Evolutionary conservation across 2,113 vertebrate genomes (phyloP).

Genomic region (Podiceps cristatus): DNA sequence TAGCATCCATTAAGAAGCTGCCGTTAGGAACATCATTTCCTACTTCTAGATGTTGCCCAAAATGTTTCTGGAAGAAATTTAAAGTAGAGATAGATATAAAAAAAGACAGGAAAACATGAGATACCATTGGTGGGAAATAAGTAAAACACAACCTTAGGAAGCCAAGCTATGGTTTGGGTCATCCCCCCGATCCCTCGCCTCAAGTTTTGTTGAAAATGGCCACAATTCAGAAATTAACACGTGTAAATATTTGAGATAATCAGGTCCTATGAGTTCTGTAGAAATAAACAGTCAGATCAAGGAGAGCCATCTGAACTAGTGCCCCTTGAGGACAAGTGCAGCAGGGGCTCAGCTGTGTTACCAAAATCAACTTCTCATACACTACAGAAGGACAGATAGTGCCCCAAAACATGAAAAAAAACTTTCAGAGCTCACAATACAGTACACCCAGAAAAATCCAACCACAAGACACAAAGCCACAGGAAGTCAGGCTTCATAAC

Average conservation of each 20-base stretch:
- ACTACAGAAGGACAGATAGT: not conserved
- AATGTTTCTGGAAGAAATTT: not conserved
- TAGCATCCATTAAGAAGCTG: not conserved
- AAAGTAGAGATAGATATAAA: not conserved
- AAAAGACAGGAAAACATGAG: not conserved
- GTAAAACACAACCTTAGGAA: not conserved
- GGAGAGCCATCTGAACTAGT: not conserved
- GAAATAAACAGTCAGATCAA: not conserved
- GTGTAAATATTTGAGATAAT: not conserved
- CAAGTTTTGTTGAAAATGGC: not conserved
- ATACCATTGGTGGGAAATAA: not conserved
- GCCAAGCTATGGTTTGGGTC: not conserved
- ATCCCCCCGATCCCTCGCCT: too few relatives aligned
- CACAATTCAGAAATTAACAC: not conserved
- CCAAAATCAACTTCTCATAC: not conserved
- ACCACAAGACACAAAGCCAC: constrained; percentile 38
- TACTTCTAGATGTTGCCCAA: not conserved
- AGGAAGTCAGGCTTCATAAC: constrained; percentile 33
- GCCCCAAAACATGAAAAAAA: too few relatives aligned
- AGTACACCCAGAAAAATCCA: not conserved
- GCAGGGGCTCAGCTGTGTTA: not conserved
- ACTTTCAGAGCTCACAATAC: not conserved
- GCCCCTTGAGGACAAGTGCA: not conserved
- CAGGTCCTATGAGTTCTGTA: not conserved
- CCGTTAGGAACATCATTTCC: not conserved